A percentile compares a stretch with the other conserved stretches of the same genome.
phyloP scores from a whole-genome alignment of 2,797 vertebrate genomes.

The Lagorchestes hirsutus region DNA sequence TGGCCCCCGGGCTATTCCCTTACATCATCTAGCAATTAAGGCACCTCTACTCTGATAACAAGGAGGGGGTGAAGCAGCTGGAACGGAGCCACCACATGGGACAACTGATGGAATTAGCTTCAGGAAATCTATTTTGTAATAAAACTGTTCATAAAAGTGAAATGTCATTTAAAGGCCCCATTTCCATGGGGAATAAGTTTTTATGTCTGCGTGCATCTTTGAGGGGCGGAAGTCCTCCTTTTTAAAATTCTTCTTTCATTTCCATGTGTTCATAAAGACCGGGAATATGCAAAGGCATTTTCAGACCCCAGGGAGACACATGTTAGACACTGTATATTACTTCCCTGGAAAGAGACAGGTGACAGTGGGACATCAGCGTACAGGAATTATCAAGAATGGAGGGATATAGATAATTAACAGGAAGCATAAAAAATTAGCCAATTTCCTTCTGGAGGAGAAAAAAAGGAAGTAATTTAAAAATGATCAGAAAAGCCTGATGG shows the following conservation, averaged over 20 bases:
- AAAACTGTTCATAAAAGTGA: conserved; percentile 83
- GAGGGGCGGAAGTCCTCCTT: conserved; percentile 27
- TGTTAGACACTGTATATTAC: background rate
- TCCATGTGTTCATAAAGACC: conserved; percentile 69
- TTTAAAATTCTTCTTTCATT: conserved; percentile 60
- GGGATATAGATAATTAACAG: conserved; percentile 56
- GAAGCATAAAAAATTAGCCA: conserved; percentile 34
- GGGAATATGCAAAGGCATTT: conserved; percentile 48
- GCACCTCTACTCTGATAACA: conserved; percentile 69
- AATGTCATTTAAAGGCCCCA: conserved; percentile 81
- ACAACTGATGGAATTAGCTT: conserved; percentile 76
- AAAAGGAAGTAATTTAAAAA: conserved; percentile 61
- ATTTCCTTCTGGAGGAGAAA: conserved; percentile 57
- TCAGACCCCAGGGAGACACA: conserved; percentile 59
- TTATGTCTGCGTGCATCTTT: conserved; percentile 77
- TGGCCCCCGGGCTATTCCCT: conserved; percentile 71
- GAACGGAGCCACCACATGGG: conserved; percentile 64
- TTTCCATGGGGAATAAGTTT: conserved; percentile 80
- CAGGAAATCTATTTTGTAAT: conserved; percentile 83
- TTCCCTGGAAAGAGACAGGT: rapidly evolving
- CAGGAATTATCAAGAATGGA: conserved; percentile 54
- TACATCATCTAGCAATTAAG: conserved; percentile 81
- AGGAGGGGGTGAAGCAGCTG: conserved; percentile 68
- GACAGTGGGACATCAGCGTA: rapidly evolving
- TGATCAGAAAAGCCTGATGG: background rate